phyloP scores from a whole-genome alignment of 2,113 vertebrate species.

The Trachemys scripta region DNA sequence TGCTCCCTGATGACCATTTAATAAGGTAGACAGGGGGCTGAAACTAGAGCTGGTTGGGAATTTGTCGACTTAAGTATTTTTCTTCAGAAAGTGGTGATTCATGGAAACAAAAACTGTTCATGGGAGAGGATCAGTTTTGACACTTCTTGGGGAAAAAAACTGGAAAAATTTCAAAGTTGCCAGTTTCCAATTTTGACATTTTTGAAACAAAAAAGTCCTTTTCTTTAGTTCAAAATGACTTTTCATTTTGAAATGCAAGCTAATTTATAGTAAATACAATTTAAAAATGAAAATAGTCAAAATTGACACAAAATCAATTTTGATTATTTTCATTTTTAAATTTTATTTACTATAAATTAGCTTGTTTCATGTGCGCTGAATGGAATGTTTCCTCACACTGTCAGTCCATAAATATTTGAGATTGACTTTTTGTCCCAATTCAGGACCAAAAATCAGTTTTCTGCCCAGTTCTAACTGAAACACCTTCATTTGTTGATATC shows the following conservation, averaged over 20 bases:
- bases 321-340: too few relatives aligned
- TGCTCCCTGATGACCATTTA: neutral
- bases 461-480: neutral
- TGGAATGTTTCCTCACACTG: neutral
- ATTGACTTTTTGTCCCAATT: neutral
- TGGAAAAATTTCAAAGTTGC: neutral
- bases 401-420: neutral
- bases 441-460: neutral
- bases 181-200: neutral
- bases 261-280: neutral
- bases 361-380: neutral
- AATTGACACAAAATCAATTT: neutral
- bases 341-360: too few relatives aligned
- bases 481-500: neutral
- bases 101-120: neutral
- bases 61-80: neutral
- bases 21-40: neutral
- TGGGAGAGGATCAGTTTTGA: neutral
- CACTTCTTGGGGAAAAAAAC: neutral
- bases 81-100: neutral
- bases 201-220: neutral
- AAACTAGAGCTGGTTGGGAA: neutral
- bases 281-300: neutral
- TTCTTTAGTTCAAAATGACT: neutral
- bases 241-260: neutral